Conservation (phyloP, 2,888 invertebrate genomes). For the Chaetogeoica ovagalla region DNA sequence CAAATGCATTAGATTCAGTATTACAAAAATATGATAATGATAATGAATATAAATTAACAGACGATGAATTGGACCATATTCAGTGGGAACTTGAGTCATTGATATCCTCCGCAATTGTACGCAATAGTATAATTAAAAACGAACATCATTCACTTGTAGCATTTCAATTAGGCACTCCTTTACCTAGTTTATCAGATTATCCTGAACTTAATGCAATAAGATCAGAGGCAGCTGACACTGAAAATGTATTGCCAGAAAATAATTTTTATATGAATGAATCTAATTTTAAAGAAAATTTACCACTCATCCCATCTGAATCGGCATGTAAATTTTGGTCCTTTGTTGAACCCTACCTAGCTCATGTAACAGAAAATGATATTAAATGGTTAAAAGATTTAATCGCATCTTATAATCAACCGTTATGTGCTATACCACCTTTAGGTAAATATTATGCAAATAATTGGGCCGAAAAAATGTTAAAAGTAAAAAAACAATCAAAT, state of each 20-base stretch:
- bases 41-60: conserved; percentile 63
- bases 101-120: conserved; percentile 78
- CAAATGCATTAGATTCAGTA: too few relatives aligned
- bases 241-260: not conserved
- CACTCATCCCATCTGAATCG: conserved; percentile 70
- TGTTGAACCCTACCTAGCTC: conserved; percentile 89
- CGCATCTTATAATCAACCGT: conserved; percentile 66
- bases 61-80: conserved; percentile 84
- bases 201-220: not conserved
- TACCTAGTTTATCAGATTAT: too few relatives aligned
- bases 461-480: conserved; percentile 84
- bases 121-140: conserved; percentile 75
- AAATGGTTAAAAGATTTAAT: conserved; percentile 72
- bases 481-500: conserved; percentile 65
- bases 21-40: too few relatives aligned
- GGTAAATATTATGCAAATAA: conserved; percentile 86
- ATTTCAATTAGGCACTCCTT: not conserved
- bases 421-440: conserved; percentile 82
- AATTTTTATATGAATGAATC: too few relatives aligned
- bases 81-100: conserved; percentile 86
- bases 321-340: conserved; percentile 94
- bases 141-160: conserved; percentile 63
- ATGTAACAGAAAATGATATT: conserved; percentile 82
- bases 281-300: not conserved
- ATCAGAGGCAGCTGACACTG: not conserved